phyloP scores from a whole-genome alignment of 2,113 vertebrate genomes.

The Sciurus niger region DNA sequence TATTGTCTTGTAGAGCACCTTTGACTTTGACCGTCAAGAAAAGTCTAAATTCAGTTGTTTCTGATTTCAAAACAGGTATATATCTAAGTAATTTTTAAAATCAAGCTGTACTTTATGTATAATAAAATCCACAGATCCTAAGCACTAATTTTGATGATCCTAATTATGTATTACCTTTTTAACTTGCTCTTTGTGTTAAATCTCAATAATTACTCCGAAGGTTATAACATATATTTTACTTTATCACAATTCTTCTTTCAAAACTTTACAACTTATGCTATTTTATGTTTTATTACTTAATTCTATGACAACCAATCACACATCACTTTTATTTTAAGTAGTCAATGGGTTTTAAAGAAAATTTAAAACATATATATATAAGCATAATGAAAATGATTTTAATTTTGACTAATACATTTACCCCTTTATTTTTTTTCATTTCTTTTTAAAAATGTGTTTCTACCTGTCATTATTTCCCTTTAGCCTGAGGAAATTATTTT shows the following conservation, averaged over 20 bases:
- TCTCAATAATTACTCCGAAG: background rate
- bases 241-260: background rate
- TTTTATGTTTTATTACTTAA: background rate
- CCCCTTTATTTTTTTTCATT: background rate
- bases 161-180: background rate
- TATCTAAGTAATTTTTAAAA: background rate
- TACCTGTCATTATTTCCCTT: background rate
- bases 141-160: background rate
- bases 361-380: background rate
- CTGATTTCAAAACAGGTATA: background rate
- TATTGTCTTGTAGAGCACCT: background rate
- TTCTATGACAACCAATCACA: background rate
- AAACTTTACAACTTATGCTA: background rate
- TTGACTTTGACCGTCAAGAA: background rate
- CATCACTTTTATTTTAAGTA: background rate
- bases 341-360: background rate
- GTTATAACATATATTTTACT: background rate
- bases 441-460: background rate
- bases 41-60: background rate
- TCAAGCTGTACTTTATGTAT: background rate
- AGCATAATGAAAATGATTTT: background rate
- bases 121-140: background rate
- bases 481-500: background rate
- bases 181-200: background rate
- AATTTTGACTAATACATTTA: background rate